phyloP scores from a whole-genome alignment of 2,888 invertebrate species.

The Sepiola atlantica region DNA sequence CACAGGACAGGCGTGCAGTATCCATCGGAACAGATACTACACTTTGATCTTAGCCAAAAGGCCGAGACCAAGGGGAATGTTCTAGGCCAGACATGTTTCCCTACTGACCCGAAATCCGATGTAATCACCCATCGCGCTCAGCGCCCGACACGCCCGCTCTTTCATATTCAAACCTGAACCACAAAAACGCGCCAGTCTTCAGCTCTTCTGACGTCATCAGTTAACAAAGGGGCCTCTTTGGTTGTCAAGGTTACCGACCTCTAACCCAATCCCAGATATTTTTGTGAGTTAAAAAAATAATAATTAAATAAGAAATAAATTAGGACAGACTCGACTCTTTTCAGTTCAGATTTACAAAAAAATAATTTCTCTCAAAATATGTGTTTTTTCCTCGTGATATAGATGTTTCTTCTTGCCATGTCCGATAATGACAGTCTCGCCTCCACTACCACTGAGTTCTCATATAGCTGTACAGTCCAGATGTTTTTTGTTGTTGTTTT shows the following conservation, averaged over 20 bases:
- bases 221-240: background rate
- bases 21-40: no score
- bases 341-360: background rate
- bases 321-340: background rate
- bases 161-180: background rate
- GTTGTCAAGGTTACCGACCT: background rate
- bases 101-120: background rate
- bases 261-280: no score
- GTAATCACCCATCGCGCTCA: background rate
- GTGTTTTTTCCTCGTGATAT: no score
- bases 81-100: background rate
- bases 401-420: no score
- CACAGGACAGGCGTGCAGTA: no score
- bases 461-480: no score
- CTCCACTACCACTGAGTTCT: no score
- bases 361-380: background rate
- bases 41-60: no score
- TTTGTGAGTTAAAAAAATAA: background rate
- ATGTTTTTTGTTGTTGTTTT: no score
- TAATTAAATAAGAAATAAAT: background rate
- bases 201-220: background rate
- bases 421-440: no score
- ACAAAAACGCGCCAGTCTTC: background rate
- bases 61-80: no score
- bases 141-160: background rate